Percentiles rank a stretch among this genome's conserved stretches.
These are phyloP conservation scores for Lucinisca nassula DNA, from an alignment of 2,888 invertebrate genomes.

Conservation along the genomic window DNA sequence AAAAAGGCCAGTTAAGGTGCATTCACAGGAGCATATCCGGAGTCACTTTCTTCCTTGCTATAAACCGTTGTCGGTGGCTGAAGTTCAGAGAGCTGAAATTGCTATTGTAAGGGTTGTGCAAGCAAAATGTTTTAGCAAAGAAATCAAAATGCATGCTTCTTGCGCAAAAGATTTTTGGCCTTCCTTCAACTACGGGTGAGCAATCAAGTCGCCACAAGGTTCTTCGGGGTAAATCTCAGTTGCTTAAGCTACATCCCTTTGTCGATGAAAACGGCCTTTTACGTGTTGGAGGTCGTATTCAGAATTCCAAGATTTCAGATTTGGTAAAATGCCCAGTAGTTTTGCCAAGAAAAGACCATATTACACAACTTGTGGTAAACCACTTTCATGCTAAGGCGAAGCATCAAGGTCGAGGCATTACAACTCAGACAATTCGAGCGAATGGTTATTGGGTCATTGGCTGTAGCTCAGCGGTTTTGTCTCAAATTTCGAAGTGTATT, in stretches of 20 bases:
- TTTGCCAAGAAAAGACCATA: constrained; percentile 36
- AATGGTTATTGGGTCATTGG: constrained; percentile 81
- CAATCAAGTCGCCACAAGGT: not conserved
- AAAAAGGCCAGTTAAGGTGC: not conserved
- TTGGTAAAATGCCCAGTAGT: constrained; percentile 32
- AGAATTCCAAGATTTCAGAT: constrained; percentile 16
- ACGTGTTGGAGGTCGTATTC: constrained; percentile 42
- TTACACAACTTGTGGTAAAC: constrained; percentile 59
- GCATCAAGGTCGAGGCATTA: constrained; percentile 70
- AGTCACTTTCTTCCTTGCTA: not conserved
- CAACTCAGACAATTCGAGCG: constrained; percentile 56
- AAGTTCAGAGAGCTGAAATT: constrained; percentile 28
- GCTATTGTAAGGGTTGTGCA: constrained; percentile 12
- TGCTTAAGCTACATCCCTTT: constrained; percentile 53
- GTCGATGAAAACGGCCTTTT: constrained; percentile 48
- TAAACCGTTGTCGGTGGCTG: not conserved
- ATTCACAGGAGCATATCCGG: not conserved
- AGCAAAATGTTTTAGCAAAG: not conserved
- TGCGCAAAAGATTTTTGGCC: not conserved
- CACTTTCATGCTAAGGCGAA: constrained; percentile 58
- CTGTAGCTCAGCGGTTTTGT: constrained; percentile 69
- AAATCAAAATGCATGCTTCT: not conserved
- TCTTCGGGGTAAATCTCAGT: constrained; percentile 20
- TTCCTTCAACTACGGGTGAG: not conserved
- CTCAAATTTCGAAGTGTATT: constrained; percentile 75